Conservation (phyloP, 2,888 invertebrate genomes). For the Trissoscelio sp. region DNA sequence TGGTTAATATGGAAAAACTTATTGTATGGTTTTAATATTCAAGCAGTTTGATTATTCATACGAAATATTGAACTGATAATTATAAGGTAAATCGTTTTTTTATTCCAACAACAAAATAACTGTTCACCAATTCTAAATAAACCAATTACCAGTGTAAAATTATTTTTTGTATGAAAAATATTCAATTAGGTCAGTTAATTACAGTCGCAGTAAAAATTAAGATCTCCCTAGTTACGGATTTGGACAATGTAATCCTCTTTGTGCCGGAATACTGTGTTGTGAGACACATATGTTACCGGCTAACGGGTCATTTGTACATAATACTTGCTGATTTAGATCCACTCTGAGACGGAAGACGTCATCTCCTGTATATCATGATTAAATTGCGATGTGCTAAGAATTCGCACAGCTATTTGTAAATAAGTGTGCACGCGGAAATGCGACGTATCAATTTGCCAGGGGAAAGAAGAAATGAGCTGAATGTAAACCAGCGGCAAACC, state of each 20-base stretch:
- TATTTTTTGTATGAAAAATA: too few relatives aligned
- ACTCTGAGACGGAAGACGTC: slow-evolving; percentile 37
- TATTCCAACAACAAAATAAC: too few relatives aligned
- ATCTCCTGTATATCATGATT: slow-evolving; percentile 52
- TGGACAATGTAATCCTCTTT: slow-evolving; percentile 52
- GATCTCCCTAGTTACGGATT: slow-evolving; percentile 10
- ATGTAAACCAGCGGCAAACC: background rate
- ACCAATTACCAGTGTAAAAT: too few relatives aligned
- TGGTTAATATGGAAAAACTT: too few relatives aligned
- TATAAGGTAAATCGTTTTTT: too few relatives aligned
- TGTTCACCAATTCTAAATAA: too few relatives aligned
- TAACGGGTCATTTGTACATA: slow-evolving; percentile 52
- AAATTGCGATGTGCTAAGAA: slow-evolving; percentile 31
- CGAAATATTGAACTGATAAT: too few relatives aligned
- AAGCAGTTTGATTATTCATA: too few relatives aligned
- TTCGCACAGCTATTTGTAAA: slow-evolving; percentile 9
- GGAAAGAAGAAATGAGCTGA: background rate
- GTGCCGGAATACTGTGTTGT: slow-evolving; percentile 20
- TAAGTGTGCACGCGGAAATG: background rate
- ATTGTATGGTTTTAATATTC: too few relatives aligned
- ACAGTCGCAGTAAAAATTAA: too few relatives aligned
- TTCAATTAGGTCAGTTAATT: too few relatives aligned
- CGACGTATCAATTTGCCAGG: background rate
- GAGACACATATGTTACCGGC: slow-evolving; percentile 36
- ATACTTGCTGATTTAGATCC: slow-evolving; percentile 50